Conservation (phyloP, 2,113 vertebrate species). For the Brachirus orientalis region DNA sequence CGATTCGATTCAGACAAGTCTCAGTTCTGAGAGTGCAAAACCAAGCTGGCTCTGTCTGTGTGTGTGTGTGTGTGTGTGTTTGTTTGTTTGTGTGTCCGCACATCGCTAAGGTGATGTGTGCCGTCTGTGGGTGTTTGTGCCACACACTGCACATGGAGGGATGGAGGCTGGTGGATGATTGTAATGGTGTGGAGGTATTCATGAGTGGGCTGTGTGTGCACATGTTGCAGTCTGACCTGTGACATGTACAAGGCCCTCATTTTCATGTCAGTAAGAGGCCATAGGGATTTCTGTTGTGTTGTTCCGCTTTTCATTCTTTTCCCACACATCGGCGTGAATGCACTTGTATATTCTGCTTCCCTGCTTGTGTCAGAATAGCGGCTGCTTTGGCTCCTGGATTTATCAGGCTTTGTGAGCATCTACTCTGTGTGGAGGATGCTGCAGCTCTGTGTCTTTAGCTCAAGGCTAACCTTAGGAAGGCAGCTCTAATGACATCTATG, state of each 20-base stretch:
- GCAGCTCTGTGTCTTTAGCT: constrained; percentile 44
- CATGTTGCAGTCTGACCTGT: constrained; percentile 64
- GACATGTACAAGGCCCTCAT: constrained; percentile 39
- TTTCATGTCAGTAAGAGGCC: constrained; percentile 55
- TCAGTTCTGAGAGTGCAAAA: constrained; percentile 46
- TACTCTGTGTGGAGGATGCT: constrained; percentile 24
- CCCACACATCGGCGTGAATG: constrained; percentile 33
- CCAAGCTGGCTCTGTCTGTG: constrained; percentile 44
- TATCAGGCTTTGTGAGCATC: constrained; percentile 53
- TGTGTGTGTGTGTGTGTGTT: constrained; percentile 36
- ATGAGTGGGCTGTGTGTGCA: constrained; percentile 55
- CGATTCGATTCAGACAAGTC: constrained; percentile 66
- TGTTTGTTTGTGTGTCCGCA: no score
- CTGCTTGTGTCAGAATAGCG: constrained; percentile 34
- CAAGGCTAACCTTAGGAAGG: constrained; percentile 41
- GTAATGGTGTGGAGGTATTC: constrained; percentile 48
- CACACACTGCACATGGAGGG: constrained; percentile 46
- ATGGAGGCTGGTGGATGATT: constrained; percentile 51
- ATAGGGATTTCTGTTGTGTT: constrained; percentile 32
- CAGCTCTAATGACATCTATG: constrained; percentile 31
- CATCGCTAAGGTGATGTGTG: no score
- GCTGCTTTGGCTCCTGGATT: constrained; percentile 32
- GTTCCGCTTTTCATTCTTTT: constrained; percentile 50
- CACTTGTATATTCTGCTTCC: no score
- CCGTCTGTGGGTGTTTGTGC: constrained; percentile 62